phyloP scores from a whole-genome alignment of 2,888 invertebrate species.

The Drosophila birchii region DNA sequence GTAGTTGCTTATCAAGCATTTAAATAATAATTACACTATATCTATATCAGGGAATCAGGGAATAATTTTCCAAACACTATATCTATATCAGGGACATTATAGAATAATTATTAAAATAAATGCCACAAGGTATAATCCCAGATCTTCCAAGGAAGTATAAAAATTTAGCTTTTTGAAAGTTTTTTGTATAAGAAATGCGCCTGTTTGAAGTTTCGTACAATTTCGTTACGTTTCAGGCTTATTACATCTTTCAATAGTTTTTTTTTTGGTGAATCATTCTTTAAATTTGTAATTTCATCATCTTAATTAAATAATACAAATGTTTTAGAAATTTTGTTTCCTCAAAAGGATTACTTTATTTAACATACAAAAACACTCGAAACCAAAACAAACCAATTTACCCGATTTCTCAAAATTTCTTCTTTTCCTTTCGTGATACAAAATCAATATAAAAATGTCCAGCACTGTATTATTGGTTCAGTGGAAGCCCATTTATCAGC shows the following conservation, averaged over 20 bases:
- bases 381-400: not conserved
- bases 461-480: not conserved
- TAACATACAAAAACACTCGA: not conserved
- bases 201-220: not conserved
- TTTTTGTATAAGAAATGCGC: not conserved
- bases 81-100: slow-evolving; percentile 8
- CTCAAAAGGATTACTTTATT: not conserved
- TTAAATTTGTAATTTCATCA: not conserved
- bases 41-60: too few relatives aligned
- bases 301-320: not conserved
- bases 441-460: not conserved
- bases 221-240: not conserved
- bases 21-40: slow-evolving; percentile 5
- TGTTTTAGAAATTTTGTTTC: not conserved
- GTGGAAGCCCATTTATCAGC: slow-evolving; percentile 80
- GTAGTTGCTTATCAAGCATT: slow-evolving; percentile 36
- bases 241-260: not conserved
- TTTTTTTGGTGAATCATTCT: not conserved
- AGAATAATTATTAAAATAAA: slow-evolving; percentile 9
- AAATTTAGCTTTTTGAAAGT: not conserved
- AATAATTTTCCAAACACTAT: too few relatives aligned
- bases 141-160: not conserved
- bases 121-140: slow-evolving; percentile 1
- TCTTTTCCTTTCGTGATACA: not conserved
- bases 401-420: not conserved